Evolutionary conservation across 2,113 vertebrate species (phyloP).

Genomic region (Colistium nudipinnis): DNA sequence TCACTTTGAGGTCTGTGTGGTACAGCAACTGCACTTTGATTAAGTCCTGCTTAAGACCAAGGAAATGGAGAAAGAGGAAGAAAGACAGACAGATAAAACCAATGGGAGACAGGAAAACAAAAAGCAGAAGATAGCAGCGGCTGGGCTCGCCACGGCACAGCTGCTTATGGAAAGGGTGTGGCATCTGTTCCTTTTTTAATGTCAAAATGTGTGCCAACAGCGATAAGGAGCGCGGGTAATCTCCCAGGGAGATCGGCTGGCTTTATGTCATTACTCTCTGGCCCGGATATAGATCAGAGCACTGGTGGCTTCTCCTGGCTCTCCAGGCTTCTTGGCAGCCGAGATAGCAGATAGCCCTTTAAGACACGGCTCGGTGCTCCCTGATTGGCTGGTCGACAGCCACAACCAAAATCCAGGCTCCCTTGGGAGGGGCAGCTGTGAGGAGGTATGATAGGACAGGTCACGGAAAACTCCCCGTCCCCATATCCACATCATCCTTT

Average conservation of each 20-base stretch:
- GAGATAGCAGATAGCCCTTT: slow-evolving; percentile 73
- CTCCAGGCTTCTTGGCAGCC: slow-evolving; percentile 56
- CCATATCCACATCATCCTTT: slow-evolving; percentile 65
- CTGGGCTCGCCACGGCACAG: slow-evolving; percentile 12
- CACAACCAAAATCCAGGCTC: slow-evolving; percentile 63
- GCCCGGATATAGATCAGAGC: slow-evolving; percentile 68
- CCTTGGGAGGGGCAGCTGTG: slow-evolving; percentile 47
- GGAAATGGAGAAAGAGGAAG: slow-evolving; percentile 13
- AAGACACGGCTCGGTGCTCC: slow-evolving; percentile 67
- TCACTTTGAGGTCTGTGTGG: slow-evolving; percentile 32
- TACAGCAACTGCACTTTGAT: slow-evolving; percentile 28
- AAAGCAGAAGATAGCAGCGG: slow-evolving; percentile 30
- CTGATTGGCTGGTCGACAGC: slow-evolving; percentile 74
- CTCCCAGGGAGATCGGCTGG: slow-evolving; percentile 62
- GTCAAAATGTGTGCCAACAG: slow-evolving; percentile 64
- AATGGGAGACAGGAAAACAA: slow-evolving; percentile 40
- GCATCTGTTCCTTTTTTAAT: slow-evolving; percentile 63
- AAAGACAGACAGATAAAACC: slow-evolving; percentile 26
- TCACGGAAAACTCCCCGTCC: slow-evolving; percentile 61
- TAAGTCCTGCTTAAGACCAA: slow-evolving; percentile 39
- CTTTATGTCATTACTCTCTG: slow-evolving; percentile 70
- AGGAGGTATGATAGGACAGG: slow-evolving; percentile 67
- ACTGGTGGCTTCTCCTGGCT: slow-evolving; percentile 52
- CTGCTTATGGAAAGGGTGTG: slow-evolving; percentile 45
- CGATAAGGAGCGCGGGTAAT: slow-evolving; percentile 69